Conservation (phyloP, 2,888 invertebrate genomes). For the Microplitis manilae region DNA sequence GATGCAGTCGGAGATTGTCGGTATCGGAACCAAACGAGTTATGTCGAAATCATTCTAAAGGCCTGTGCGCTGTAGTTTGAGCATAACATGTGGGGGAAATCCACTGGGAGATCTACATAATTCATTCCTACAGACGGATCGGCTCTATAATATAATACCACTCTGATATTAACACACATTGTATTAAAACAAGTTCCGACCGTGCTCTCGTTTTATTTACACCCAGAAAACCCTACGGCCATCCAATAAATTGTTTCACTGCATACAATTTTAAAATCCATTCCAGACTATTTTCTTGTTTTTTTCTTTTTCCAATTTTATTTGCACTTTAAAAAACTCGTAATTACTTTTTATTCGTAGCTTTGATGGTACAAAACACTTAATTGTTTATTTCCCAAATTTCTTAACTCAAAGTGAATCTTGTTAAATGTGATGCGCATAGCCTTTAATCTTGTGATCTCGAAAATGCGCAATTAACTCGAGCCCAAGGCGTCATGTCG, state of each 20-base stretch:
- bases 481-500: constrained; percentile 25
- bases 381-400: not conserved
- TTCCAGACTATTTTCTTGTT: not conserved
- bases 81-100: not conserved
- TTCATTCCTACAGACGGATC: constrained; percentile 24
- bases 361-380: not conserved
- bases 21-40: not conserved
- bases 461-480: constrained; percentile 32
- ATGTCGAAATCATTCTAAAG: not conserved
- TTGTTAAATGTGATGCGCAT: not conserved
- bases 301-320: not conserved
- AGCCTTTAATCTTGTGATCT: constrained; percentile 31
- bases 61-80: not conserved
- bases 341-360: not conserved
- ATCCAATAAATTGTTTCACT: constrained; percentile 2
- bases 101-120: constrained; percentile 25
- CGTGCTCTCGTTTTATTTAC: not conserved
- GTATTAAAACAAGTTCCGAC: not conserved
- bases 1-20: constrained; percentile 15
- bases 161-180: constrained; percentile 10
- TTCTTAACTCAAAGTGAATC: not conserved
- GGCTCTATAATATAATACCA: not conserved
- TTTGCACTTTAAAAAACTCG: not conserved
- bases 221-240: not conserved
- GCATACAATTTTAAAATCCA: not conserved